phyloP scores from a whole-genome alignment of 2,888 invertebrate genomes.

The Fragum whitleyi region DNA sequence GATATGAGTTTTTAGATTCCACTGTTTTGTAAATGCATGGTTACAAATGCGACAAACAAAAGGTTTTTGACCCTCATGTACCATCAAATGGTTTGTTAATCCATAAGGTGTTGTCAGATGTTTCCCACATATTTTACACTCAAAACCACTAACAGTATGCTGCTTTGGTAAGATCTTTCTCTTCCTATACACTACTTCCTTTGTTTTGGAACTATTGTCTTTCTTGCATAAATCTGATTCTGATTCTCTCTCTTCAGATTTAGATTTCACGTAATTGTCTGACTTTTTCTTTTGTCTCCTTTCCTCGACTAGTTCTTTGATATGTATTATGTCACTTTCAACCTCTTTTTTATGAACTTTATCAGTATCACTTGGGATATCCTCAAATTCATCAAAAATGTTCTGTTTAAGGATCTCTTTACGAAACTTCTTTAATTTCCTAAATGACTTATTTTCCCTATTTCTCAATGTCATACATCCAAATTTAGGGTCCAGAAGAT shows the following conservation, averaged over 20 bases:
- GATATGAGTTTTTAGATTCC: conserved; percentile 61
- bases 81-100: conserved; percentile 60
- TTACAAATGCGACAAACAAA: conserved; percentile 59
- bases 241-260: neutral
- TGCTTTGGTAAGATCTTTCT: conserved; percentile 50
- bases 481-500: conserved; percentile 10
- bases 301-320: conserved; percentile 56
- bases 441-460: conserved; percentile 55
- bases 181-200: conserved; percentile 41
- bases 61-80: conserved; percentile 62
- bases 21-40: conserved; percentile 62
- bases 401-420: conserved; percentile 51
- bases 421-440: conserved; percentile 44
- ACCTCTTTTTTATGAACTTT: conserved; percentile 28
- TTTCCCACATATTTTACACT: conserved; percentile 59
- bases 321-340: conserved; percentile 51
- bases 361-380: conserved; percentile 30
- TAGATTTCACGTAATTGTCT: conserved; percentile 17
- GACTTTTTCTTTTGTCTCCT: conserved; percentile 40
- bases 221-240: neutral
- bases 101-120: conserved; percentile 59
- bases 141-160: conserved; percentile 53
- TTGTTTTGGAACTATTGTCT: neutral
- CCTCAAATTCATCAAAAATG: conserved; percentile 44
- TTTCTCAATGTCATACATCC: conserved; percentile 55